phyloP scores from a whole-genome alignment of 2,888 invertebrate species.

The Saturnia japonica region DNA sequence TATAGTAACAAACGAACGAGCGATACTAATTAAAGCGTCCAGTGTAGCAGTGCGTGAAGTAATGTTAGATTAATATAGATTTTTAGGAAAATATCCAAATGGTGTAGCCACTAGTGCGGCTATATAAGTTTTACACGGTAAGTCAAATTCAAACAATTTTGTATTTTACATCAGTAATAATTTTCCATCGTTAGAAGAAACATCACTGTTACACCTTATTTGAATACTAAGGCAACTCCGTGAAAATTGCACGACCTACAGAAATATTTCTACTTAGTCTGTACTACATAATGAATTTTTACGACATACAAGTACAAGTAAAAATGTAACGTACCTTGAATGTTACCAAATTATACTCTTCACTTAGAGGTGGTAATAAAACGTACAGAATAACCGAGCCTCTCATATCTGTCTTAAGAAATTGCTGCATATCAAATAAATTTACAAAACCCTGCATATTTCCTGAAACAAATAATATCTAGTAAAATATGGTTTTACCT shows the following conservation, averaged over 20 bases:
- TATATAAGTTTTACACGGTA: no score
- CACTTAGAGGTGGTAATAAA: conserved; percentile 49
- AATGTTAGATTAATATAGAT: no score
- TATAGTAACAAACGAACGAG: no score
- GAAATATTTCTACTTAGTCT: background rate
- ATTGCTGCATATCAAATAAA: conserved; percentile 61
- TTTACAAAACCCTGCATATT: conserved; percentile 35
- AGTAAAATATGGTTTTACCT: no score
- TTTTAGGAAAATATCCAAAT: no score
- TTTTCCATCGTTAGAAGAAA: no score
- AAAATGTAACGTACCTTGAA: conserved; percentile 47
- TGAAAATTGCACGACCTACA: background rate
- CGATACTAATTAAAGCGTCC: no score
- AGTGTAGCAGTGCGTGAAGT: no score
- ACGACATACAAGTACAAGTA: background rate
- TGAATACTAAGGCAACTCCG: background rate
- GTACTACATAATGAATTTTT: background rate
- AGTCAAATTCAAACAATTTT: no score
- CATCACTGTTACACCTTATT: no score
- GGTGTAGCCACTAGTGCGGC: no score
- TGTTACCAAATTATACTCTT: conserved; percentile 39
- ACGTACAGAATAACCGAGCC: conserved; percentile 54
- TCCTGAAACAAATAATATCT: conserved; percentile 38
- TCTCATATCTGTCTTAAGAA: conserved; percentile 66
- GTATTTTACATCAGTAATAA: no score